Base-by-base conservation (phyloP, 2,113 vertebrate genomes). In the Columba livia region DNA sequence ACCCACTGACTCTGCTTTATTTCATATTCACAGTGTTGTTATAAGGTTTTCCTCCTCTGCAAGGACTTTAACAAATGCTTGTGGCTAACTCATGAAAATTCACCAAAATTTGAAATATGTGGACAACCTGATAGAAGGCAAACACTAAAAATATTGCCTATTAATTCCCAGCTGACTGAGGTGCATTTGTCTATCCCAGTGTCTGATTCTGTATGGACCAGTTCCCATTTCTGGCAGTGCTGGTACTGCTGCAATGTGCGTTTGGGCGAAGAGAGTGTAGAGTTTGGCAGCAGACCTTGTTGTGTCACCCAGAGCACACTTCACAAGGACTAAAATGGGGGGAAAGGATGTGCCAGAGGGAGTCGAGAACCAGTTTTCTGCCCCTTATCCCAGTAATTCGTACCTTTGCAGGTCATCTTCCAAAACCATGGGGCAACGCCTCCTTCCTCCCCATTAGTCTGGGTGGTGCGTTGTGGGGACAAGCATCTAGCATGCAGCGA, bases 221-320 rank as follows among this genome's bases (percentile, higher is more conserved):
- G 14, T 44, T 70, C 42, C 75, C 18, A 13, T 78, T 92, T 67
- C 62, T 79, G 48, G 7, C 15, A 56, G 34, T 89, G 25, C 16
- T 62, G 25, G 34, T 66, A 15, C 31, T 48, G 3, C 26, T 85
- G 72, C 19, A 26, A 0, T 15, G 24, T 71, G n/a, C 11, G 11
- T 21, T 70, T 84, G 25, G 5, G 12, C 23, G 25, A 60, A 29
- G 7, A 81, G 29, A 57, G 3, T 5, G 11, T 26, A 16, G 20
- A 2, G 0, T 70, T 78, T 2, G 2, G 42, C 34, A 85, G 25
- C 64, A 48, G 56, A 78, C 7, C 25, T 70, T 3, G 0, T 56
- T 18, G 6, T n/a, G 8, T 58, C 4, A 5, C 24, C 31, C 5
- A 9, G 11, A 1, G 0, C 44, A 47, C 6, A 8, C 25, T 47